Conservation (phyloP, 1,140 invertebrate genomes). For the Bombus waltoni region DNA sequence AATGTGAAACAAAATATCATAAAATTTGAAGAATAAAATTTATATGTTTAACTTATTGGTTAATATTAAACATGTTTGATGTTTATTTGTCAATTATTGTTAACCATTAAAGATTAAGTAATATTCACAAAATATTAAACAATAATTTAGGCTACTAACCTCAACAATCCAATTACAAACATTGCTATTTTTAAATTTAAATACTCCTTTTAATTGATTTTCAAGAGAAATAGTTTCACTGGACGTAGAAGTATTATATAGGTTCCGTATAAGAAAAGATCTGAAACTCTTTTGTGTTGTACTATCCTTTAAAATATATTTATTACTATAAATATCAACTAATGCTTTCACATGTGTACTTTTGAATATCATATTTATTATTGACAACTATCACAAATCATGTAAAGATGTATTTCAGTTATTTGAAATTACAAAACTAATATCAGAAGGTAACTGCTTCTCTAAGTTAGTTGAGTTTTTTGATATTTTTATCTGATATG, state of each 20-base stretch:
- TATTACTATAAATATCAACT: neutral
- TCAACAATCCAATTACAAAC: conserved; percentile 83
- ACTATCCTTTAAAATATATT: neutral
- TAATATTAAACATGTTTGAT: neutral
- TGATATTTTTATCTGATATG: neutral
- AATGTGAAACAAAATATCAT: neutral
- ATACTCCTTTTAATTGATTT: conserved; percentile 76
- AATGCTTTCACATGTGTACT: neutral
- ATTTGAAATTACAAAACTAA: neutral
- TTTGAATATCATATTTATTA: neutral
- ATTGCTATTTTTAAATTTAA: conserved; percentile 77
- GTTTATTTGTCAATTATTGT: neutral
- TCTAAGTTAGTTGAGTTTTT: neutral
- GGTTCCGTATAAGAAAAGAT: neutral
- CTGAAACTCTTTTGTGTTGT: neutral
- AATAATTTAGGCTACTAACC: conserved; percentile 68
- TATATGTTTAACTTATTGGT: neutral
- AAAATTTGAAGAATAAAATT: neutral
- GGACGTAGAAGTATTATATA: no score
- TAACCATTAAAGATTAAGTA: neutral
- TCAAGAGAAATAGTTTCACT: conserved; percentile 49
- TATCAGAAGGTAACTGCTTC: neutral
- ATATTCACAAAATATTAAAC: neutral
- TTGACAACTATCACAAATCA: neutral
- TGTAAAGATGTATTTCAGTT: neutral